Evolutionary conservation across 2,797 vertebrate genomes (phyloP), one percentile per base, ranked within the genome.

Genomic region (Molossus alvarezi): DNA sequence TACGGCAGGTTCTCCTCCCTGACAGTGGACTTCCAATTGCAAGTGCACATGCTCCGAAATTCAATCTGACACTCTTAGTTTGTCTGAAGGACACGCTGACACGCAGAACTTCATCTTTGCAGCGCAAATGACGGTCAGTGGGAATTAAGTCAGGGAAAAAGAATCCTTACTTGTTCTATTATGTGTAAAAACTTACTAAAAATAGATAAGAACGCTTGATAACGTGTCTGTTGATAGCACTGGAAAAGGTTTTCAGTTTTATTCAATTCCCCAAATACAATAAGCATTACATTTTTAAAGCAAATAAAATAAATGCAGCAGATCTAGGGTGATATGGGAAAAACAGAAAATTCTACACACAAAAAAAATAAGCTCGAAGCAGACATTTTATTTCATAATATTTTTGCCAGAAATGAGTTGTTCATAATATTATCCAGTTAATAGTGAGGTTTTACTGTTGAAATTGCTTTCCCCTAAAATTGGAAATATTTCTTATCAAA

Each of bases 221-320:
- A 90, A 17, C 33, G 21, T 57, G 65, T 76, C n/a, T 81, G 33
- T 77, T 94, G 67, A 67, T 53, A 71, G 33, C 23, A 86, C 27
- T 60, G 71, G 53, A 91, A 94, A 73, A 67, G 1, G 13, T 67
- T 93, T 91, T 90, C 20, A 25, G 55, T 93, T 95, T 91, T 33
- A 87, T 77, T 64, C 48, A 45, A 11, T 53, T 92, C 21, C 45
- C 9, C 48, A 88, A 64, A 82, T 83, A 84, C 25, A 90, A 69
- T 77, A 86, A 93, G 48, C 67, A 96, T 67, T 88, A 90, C 76
- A 82, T 85, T 96, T 96, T 95, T 90, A 94, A 95, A 95, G 84
- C 62, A 90, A 96, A 89, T 75, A 65, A 92, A 96, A 80, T 85
- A 73, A 83, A 73, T 75, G 11, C 23, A 95, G 55, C 55, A 85